Evolutionary conservation across 2,797 vertebrate genomes (phyloP).

Genomic region (Gallinago stenura): DNA sequence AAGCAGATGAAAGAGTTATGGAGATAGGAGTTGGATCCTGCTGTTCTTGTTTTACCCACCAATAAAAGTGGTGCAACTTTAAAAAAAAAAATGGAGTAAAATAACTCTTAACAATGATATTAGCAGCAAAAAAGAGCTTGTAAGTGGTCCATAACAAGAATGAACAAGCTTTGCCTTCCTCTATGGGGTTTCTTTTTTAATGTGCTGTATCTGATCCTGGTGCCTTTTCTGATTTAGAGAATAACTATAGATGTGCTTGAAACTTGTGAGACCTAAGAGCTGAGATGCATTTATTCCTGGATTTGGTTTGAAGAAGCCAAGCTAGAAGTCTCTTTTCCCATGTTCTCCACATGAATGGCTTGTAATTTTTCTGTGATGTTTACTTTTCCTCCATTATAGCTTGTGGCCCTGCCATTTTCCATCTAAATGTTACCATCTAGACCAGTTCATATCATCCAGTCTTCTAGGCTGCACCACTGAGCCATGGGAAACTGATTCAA

Average conservation of each 20-base stretch:
- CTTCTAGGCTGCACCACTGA: not conserved
- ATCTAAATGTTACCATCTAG: not conserved
- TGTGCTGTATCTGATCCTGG: not conserved
- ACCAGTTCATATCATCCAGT: not conserved
- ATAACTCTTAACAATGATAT: not conserved
- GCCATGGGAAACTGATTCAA: not conserved
- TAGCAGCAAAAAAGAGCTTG: not conserved
- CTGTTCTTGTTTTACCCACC: constrained; percentile 43
- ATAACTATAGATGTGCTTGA: not conserved
- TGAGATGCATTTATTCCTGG: not conserved
- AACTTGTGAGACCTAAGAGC: not conserved
- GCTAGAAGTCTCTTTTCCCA: not conserved
- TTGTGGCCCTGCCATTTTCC: not conserved
- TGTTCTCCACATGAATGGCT: not conserved
- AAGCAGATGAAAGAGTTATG: constrained; percentile 42
- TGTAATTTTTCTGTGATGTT: not conserved
- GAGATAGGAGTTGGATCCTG: not conserved
- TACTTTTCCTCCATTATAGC: not conserved
- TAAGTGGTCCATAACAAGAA: not conserved
- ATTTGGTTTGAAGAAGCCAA: not conserved
- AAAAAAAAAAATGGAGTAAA: not conserved
- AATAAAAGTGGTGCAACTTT: not conserved
- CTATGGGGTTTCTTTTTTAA: constrained; percentile 16
- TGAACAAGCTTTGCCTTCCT: not conserved
- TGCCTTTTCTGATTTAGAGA: not conserved